A percentile compares a stretch with the other conserved stretches of the same genome.
These are phyloP conservation scores for Hesperophylax magnus DNA, from an alignment of 1,140 invertebrate genomes.

Conservation along the genomic window DNA sequence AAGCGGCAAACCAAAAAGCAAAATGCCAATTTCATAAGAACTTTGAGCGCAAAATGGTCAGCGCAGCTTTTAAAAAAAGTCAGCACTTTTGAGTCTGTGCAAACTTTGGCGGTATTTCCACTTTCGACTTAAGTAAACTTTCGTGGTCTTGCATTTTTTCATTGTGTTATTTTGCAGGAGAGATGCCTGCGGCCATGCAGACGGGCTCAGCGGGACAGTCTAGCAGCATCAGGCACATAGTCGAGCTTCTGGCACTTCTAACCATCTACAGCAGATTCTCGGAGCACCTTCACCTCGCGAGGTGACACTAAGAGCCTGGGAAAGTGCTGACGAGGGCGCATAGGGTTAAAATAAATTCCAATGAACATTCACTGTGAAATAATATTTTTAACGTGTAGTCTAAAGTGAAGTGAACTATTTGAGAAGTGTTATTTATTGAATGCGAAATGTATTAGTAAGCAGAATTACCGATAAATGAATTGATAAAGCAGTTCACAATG, in stretches of 20 bases:
- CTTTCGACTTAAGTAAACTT: background rate
- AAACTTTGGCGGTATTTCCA: background rate
- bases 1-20: too few species aligned
- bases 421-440: too few species aligned
- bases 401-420: too few species aligned
- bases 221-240: constrained; percentile 72
- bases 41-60: too few species aligned
- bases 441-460: too few species aligned
- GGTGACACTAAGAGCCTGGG: constrained; percentile 23
- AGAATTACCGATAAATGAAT: too few species aligned
- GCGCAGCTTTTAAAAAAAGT: background rate
- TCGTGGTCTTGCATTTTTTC: background rate
- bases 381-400: too few species aligned
- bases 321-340: background rate
- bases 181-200: constrained; percentile 90
- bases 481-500: too few species aligned
- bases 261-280: constrained; percentile 66
- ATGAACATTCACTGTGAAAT: background rate
- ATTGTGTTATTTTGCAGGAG: constrained; percentile 72
- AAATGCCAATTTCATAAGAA: too few species aligned
- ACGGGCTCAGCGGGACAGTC: constrained; percentile 83
- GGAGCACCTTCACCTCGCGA: constrained; percentile 20
- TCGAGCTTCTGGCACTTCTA: constrained; percentile 69
- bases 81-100: background rate
- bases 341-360: background rate